A percentile compares a stretch with the other conserved stretches of the same genome.
phyloP scores from a whole-genome alignment of 2,113 vertebrate species.

The Albula glossodonta region DNA sequence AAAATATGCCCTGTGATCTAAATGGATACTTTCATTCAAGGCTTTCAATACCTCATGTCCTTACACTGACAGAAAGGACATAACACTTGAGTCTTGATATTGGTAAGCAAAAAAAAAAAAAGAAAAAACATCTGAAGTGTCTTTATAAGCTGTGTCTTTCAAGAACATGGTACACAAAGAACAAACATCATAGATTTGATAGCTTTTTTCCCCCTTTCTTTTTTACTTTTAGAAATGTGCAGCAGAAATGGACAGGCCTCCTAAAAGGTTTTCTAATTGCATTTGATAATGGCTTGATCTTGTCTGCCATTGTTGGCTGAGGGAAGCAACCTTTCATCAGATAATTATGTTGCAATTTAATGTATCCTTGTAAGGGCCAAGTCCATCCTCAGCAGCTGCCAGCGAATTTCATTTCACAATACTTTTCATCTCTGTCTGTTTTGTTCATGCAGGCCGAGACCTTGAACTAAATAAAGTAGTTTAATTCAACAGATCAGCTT shows the following conservation, averaged over 20 bases:
- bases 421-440: conserved; percentile 8
- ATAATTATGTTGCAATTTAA: conserved; percentile 24
- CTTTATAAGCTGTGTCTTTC: background rate
- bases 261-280: conserved; percentile 14
- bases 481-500: conserved; percentile 3
- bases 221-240: conserved; percentile 10
- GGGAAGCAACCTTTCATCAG: conserved; percentile 23
- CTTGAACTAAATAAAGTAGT: conserved; percentile 17
- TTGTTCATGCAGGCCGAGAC: background rate
- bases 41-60: background rate
- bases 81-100: background rate
- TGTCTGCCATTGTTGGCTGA: conserved; percentile 10
- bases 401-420: conserved; percentile 6
- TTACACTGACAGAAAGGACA: background rate
- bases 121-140: conserved; percentile 6
- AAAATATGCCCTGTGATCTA: background rate
- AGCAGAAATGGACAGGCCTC: background rate
- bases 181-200: conserved; percentile 20
- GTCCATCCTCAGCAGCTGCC: background rate
- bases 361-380: conserved; percentile 1
- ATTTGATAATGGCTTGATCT: conserved; percentile 17
- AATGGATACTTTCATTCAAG: background rate
- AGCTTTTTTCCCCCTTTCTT: background rate
- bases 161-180: conserved; percentile 1
- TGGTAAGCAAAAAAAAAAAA: background rate